Base-by-base conservation (phyloP, 1,140 invertebrate species). In the Drosophila micromelanica region DNA sequence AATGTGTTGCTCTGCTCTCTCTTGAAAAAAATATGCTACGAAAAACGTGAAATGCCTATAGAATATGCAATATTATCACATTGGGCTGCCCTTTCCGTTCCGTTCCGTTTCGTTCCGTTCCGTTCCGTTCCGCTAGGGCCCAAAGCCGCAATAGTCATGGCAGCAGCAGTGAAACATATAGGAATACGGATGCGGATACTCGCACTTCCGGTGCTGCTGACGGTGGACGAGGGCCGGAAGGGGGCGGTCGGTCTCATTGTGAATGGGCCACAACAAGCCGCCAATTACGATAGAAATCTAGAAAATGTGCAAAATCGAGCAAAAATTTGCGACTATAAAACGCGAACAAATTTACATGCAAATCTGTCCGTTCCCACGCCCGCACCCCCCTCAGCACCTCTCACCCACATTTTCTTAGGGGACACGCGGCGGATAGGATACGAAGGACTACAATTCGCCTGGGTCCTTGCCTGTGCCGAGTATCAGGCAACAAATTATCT, bases 231-330 rank as follows among this genome's bases (percentile, higher is more conserved):
- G 23, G 6, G 38, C 6, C 32, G 32, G 32, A 38, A 20, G 8
- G 17, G 12, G 32, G 11, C 5, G 17, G 37, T 12, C 3, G 40
- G 40, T 12, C 40, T 35, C 23, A 43, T 43, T 64, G 68, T 55
- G 54, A 57, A 65, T 67, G 62, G 69, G 62, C 65, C 61, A 73
- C 73, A 87, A 87, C 82, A 78, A 87, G 82, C 81, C 81, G 78
- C 82, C 81, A 86, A 86, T 86, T 86, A 86, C 82, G 82, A 86
- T 86, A 73, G 71, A 86, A 87, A 86, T 86, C 82, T 86, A 86
- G 75, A 78, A 86, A 86, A 87, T 86, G 75, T 86, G 82, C 82
- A 86, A 86, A 85, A 87, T 82, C 76, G 82, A 79, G 76, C 82
- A 73, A 82, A 86, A 87, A 89, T 89, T 78, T 86, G 75, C 61